Evolutionary conservation across 30 jellyfish, hydroid and myxozoan genomes (phyloP).

Genomic region (Aurelia sp.): DNA sequence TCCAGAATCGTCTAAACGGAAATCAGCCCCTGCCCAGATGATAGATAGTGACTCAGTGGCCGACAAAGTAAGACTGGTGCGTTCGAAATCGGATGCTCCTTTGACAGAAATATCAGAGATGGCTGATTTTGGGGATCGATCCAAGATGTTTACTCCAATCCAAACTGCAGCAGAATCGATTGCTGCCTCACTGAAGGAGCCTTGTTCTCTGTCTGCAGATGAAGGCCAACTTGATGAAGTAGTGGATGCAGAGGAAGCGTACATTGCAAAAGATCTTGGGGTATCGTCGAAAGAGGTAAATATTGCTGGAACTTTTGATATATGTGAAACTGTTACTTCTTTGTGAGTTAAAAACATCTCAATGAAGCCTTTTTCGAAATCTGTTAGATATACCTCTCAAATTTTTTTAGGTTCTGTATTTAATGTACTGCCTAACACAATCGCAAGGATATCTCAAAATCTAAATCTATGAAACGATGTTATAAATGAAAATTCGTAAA

Average conservation of each 20-base stretch:
- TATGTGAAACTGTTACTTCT: not conserved
- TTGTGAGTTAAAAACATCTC: too few species aligned
- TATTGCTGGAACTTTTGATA: not conserved
- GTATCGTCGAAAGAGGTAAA: constrained; percentile 49
- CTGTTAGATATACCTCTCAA: too few species aligned
- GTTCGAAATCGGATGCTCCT: constrained; percentile 77
- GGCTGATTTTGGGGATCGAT: constrained; percentile 2
- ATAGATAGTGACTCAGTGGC: constrained; percentile 43
- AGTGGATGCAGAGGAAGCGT: constrained; percentile 81
- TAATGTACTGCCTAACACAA: too few species aligned
- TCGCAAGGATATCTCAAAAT: too few species aligned
- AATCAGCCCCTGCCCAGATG: constrained; percentile 80
- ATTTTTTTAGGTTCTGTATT: too few species aligned
- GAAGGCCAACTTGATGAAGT: constrained; percentile 52
- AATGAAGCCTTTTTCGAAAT: too few species aligned
- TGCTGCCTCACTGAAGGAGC: constrained; percentile 60
- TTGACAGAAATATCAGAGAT: constrained; percentile 42
- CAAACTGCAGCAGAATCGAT: constrained; percentile 19
- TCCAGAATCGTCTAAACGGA: constrained; percentile 71
- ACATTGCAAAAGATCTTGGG: constrained; percentile 73
- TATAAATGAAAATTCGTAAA: too few species aligned
- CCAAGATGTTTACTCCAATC: constrained; percentile 19
- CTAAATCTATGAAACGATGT: too few species aligned
- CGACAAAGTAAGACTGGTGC: constrained; percentile 47
- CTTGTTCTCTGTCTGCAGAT: constrained; percentile 16